A percentile compares a stretch with the other conserved stretches of the same genome.
Evolutionary conservation across 2,797 vertebrate species (phyloP).

Genomic region (Clarias laeviceps): DNA sequence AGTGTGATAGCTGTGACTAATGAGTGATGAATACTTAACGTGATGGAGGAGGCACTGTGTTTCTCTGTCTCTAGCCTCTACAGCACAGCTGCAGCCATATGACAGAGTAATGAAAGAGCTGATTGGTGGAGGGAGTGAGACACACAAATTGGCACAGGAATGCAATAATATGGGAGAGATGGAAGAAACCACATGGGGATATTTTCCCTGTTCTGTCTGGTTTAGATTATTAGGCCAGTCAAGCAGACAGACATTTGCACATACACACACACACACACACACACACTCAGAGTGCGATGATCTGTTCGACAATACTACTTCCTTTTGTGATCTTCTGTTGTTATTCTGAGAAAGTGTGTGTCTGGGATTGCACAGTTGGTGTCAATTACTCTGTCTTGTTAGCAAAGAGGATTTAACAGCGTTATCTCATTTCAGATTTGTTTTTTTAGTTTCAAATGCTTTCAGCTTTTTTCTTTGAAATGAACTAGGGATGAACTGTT

Average conservation of each 20-base stretch:
- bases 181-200: conserved; percentile 22
- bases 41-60: not conserved
- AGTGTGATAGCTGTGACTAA: conserved; percentile 31
- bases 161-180: conserved; percentile 14
- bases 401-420: not conserved
- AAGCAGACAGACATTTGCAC: not conserved
- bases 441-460: not conserved
- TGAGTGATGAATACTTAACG: conserved; percentile 40
- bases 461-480: not conserved
- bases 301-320: not conserved
- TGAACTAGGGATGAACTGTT: not conserved
- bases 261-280: not conserved
- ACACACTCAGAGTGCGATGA: not conserved
- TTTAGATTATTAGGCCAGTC: not conserved
- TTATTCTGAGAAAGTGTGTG: not conserved
- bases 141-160: not conserved
- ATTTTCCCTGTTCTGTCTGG: conserved; percentile 27
- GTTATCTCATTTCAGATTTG: not conserved
- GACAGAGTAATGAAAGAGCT: conserved; percentile 22
- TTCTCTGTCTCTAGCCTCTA: conserved; percentile 11
- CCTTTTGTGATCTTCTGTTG: conserved; percentile 5
- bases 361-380: conserved; percentile 13
- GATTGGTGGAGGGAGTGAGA: conserved; percentile 11
- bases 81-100: conserved; percentile 25
- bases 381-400: not conserved